Evolutionary conservation across 2,888 invertebrate genomes (phyloP).

Genomic region (Drosophila aldrichi): DNA sequence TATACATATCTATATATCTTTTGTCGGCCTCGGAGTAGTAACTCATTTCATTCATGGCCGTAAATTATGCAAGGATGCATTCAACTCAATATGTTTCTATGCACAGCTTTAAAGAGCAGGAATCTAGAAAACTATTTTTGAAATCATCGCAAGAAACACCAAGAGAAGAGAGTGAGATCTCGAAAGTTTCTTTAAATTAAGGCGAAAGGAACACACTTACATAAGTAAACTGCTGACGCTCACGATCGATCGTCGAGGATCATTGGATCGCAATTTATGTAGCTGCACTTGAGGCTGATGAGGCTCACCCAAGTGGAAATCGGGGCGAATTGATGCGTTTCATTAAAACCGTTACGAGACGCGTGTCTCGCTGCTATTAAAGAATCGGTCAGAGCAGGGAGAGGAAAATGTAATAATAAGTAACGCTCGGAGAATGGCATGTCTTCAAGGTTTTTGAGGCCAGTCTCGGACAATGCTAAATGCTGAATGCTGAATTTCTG

Average conservation of each 20-base stretch:
- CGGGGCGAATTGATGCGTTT: conserved; percentile 73
- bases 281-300: conserved; percentile 46
- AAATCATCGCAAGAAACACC: conserved; percentile 10
- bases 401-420: conserved; percentile 68
- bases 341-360: conserved; percentile 77
- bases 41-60: conserved; percentile 76
- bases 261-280: conserved; percentile 36
- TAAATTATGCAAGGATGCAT: conserved; percentile 68
- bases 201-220: conserved; percentile 33
- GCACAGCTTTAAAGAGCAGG: conserved; percentile 22
- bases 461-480: conserved; percentile 62
- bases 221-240: conserved; percentile 64
- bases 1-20: conserved; percentile 49
- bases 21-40: conserved; percentile 72
- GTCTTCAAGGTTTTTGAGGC: conserved; percentile 46
- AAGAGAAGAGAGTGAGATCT: conserved; percentile 11
- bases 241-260: conserved; percentile 40
- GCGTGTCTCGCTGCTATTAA: conserved; percentile 76
- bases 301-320: conserved; percentile 69
- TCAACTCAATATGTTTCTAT: conserved; percentile 36
- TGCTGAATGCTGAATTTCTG: conserved; percentile 46
- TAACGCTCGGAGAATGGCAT: conserved; percentile 45
- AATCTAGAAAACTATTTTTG: conserved; percentile 33
- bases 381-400: conserved; percentile 3
- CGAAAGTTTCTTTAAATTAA: conserved; percentile 20